Evolutionary conservation across 2,888 invertebrate species (phyloP).

Genomic region (Catocala sponsa): DNA sequence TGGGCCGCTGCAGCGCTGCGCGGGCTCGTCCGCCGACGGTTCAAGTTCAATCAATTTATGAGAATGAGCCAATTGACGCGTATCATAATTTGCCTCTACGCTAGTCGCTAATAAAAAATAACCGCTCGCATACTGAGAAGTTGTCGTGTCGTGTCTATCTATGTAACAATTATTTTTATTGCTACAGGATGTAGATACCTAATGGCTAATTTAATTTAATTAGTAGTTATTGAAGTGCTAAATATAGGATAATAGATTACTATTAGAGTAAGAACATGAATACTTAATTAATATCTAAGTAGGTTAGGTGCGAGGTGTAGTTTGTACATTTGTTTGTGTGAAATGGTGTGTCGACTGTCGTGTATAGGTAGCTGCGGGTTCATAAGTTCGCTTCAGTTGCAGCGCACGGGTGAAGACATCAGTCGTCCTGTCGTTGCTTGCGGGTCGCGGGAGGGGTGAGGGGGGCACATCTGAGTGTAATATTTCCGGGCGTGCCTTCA

Average conservation of each 20-base stretch:
- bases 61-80: conserved; percentile 43
- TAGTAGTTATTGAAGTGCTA: conserved; percentile 11
- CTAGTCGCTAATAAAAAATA: conserved; percentile 23
- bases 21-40: conserved; percentile 9
- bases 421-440: conserved; percentile 4
- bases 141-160: conserved; percentile 20
- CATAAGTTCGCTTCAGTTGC: conserved; percentile 22
- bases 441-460: conserved; percentile 13
- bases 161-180: conserved; percentile 25
- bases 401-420: conserved; percentile 38
- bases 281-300: conserved; percentile 4
- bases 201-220: conserved; percentile 14
- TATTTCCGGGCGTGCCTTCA: conserved; percentile 75
- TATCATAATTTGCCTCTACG: conserved; percentile 29
- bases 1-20: conserved; percentile 37
- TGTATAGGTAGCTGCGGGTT: conserved; percentile 15
- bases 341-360: too few species aligned
- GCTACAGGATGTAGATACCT: conserved; percentile 33
- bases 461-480: conserved; percentile 37
- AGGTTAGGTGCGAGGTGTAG: neutral
- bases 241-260: conserved; percentile 9
- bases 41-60: conserved; percentile 45
- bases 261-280: neutral
- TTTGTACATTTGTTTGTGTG: too few species aligned
- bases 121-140: conserved; percentile 13